phyloP scores from a whole-genome alignment of 2,888 invertebrate species.

The Euzophera pinguis region DNA sequence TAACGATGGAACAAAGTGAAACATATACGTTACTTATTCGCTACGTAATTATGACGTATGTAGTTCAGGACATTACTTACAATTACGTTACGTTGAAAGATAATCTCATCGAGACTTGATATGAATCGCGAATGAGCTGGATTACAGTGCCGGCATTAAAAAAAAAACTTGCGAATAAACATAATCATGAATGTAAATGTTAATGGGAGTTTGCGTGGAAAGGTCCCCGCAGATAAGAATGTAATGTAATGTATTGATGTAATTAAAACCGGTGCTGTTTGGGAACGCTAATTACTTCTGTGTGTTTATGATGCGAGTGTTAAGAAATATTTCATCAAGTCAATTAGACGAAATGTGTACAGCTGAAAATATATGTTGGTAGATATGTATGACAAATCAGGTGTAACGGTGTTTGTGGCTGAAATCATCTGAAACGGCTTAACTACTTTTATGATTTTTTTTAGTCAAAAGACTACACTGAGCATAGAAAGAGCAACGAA shows the following conservation, averaged over 20 bases:
- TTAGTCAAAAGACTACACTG: too few relatives aligned
- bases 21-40: too few relatives aligned
- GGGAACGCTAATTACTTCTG: constrained; percentile 22
- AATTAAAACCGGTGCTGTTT: constrained; percentile 23
- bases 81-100: not conserved
- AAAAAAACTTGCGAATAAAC: constrained; percentile 30
- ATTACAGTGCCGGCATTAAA: constrained; percentile 20
- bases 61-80: too few relatives aligned
- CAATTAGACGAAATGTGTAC: constrained; percentile 13
- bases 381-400: too few relatives aligned
- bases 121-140: constrained; percentile 21
- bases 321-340: constrained; percentile 17
- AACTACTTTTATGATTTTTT: too few relatives aligned
- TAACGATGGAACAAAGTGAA: too few relatives aligned
- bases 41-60: too few relatives aligned
- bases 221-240: constrained; percentile 45
- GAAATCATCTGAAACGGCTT: too few relatives aligned
- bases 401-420: too few relatives aligned
- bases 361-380: not conserved
- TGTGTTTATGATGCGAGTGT: constrained; percentile 20
- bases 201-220: constrained; percentile 40
- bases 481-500: too few relatives aligned
- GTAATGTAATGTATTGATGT: constrained; percentile 31
- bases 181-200: constrained; percentile 47
- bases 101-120: constrained; percentile 21